Base-by-base conservation (phyloP, 1,140 invertebrate species). In the Magallana gigas region DNA sequence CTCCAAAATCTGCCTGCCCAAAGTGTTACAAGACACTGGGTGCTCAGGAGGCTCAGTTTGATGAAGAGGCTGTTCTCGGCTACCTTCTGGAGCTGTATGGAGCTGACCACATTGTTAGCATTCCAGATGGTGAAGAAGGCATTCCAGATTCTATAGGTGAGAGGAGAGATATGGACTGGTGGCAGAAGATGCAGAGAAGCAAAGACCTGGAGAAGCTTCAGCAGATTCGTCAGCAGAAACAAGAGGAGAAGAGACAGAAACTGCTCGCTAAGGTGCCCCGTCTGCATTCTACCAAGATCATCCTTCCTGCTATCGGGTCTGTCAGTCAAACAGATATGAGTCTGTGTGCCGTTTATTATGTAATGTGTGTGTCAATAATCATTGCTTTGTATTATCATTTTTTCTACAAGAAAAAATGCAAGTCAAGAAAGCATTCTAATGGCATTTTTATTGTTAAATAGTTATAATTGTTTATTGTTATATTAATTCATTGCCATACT, bases 31-130 rank as follows among this genome's bases (percentile, higher is more conserved):
- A 83, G 11, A 64, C 95, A 14, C 94, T 87, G 56, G 57, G 60
- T 0, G 58, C 29, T 2, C 56, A n/a, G 8, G 87, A 96, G 85
- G 95, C 95, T 5, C 95, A 95, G 36, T 98, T 97, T 97, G 96
- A 97, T 90, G 95, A 96, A 89, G 94, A 94, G 0, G 96, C 96
- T 85, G 97, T 98, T 1, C 95, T 98, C 48, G 91, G 95, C 36
- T 98, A 97, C 94, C 94, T 99, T 9, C 96, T 96, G 84, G 95
- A 94, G 57, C 96, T 98, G 88, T 98, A 99, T 92, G 88, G 88
- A n/a, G 88, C 85, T 59, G 85, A 90, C 29, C 87, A 81, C 29
- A 92, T 93, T 60, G 82, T 91, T 8, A 58, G 29, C 58, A 68
- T 85, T 83, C 58, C 60, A 48, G 80, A 81, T 6, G 84, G 88